Evolutionary conservation across 2,797 vertebrate genomes (phyloP).

Genomic region (Leptoclinus maculatus): DNA sequence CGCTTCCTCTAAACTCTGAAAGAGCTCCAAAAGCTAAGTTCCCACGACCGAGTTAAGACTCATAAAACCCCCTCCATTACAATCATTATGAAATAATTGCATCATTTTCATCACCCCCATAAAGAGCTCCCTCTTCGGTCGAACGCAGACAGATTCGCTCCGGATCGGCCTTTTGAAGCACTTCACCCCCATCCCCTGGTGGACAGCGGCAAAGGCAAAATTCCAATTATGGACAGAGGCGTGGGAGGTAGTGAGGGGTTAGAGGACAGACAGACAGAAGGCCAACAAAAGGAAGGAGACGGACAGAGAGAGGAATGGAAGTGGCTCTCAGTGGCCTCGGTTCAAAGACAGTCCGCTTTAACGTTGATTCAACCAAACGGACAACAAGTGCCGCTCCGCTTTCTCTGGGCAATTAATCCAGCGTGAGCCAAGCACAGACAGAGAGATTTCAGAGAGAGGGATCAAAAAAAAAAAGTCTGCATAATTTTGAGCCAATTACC

Average conservation of each 20-base stretch:
- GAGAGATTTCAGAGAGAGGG: conserved; percentile 65
- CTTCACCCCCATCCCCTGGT: conserved; percentile 35
- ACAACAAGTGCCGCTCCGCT: conserved; percentile 64
- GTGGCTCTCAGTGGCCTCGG: background rate
- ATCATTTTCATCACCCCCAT: conserved; percentile 50
- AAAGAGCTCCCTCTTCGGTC: conserved; percentile 27
- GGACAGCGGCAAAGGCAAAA: conserved; percentile 24
- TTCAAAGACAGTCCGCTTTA: conserved; percentile 51
- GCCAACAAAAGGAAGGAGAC: conserved; percentile 11
- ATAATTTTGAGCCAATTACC: conserved; percentile 74
- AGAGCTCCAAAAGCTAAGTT: conserved; percentile 47
- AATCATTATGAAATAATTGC: conserved; percentile 62
- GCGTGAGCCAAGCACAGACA: conserved; percentile 50
- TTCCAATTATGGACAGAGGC: conserved; percentile 13
- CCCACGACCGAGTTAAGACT: conserved; percentile 52
- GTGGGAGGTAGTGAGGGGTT: conserved; percentile 1
- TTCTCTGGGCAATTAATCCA: conserved; percentile 72
- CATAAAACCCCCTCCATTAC: conserved; percentile 47
- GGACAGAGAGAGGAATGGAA: background rate
- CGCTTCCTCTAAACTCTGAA: conserved; percentile 30
- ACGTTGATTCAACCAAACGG: conserved; percentile 63
- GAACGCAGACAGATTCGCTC: conserved; percentile 42
- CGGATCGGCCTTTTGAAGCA: conserved; percentile 20
- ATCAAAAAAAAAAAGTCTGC: conserved; percentile 64
- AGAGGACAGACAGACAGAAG: conserved; percentile 9